Evolutionary conservation across 1,140 invertebrate species (phyloP).

Genomic region (Scaptomyza graminum): DNA sequence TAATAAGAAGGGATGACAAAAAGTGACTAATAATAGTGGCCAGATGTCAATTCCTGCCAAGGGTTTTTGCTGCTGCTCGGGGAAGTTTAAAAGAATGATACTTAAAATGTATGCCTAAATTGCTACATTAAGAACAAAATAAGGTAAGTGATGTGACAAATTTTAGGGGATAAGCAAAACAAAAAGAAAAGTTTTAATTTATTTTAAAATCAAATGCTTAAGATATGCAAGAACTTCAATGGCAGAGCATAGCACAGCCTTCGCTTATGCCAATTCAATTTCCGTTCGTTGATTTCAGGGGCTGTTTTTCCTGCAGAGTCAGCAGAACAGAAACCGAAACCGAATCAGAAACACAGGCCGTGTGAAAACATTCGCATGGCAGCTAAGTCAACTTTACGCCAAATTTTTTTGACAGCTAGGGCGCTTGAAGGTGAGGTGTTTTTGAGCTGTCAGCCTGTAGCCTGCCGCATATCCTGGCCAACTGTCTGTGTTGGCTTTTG

Average conservation of each 20-base stretch:
- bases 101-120: too few species aligned
- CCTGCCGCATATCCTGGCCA: slow-evolving; percentile 47
- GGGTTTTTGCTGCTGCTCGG: too few species aligned
- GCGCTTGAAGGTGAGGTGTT: background rate
- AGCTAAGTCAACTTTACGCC: slow-evolving; percentile 61
- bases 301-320: background rate
- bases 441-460: slow-evolving; percentile 36
- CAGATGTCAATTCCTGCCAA: background rate
- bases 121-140: background rate
- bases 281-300: slow-evolving; percentile 14
- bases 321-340: background rate
- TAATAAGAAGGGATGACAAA: background rate
- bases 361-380: slow-evolving; percentile 65
- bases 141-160: background rate
- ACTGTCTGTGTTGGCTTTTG: slow-evolving; percentile 55
- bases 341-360: slow-evolving; percentile 25
- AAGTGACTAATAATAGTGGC: background rate
- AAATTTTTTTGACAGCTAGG: slow-evolving; percentile 28
- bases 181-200: background rate
- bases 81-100: background rate
- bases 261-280: slow-evolving; percentile 14
- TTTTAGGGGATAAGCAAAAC: slow-evolving; percentile 1
- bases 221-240: background rate
- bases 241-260: slow-evolving; percentile 24
- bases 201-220: background rate